These are phyloP conservation scores for Miichthys miiuy DNA, from an alignment of 2,797 vertebrate species.

Conservation along the genomic window DNA sequence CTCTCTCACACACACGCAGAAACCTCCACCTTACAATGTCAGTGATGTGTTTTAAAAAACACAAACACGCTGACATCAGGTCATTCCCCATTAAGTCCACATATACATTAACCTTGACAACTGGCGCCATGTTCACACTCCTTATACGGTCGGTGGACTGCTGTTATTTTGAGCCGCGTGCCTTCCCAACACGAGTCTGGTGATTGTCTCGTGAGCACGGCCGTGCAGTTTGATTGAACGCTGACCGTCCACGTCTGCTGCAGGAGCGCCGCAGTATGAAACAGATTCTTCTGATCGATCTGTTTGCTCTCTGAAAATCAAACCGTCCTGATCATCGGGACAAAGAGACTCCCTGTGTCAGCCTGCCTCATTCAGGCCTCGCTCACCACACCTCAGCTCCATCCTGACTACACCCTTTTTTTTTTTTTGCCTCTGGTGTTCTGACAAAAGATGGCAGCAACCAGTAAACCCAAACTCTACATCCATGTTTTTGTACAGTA, in stretches of 20 bases:
- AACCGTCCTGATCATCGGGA: not conserved
- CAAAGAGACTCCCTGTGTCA: not conserved
- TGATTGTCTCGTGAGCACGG: not conserved
- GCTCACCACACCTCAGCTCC: not conserved
- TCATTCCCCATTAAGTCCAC: not conserved
- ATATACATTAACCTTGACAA: slow-evolving; percentile 30
- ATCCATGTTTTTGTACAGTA: not conserved
- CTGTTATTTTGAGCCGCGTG: slow-evolving; percentile 21
- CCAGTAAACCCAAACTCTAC: not conserved
- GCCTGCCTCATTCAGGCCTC: not conserved
- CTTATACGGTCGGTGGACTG: slow-evolving; percentile 8
- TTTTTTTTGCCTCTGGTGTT: too few relatives aligned
- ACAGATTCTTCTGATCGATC: slow-evolving; percentile 2
- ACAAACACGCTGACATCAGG: not conserved
- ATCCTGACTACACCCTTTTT: not conserved
- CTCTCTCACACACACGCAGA: not conserved
- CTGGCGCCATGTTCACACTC: slow-evolving; percentile 4
- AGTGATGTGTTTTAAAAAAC: not conserved
- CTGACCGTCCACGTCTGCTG: not conserved
- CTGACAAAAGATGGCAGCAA: not conserved
- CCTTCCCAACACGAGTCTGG: not conserved
- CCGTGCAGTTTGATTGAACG: not conserved
- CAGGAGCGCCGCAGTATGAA: not conserved
- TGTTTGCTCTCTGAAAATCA: not conserved
- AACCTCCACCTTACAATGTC: not conserved